These are phyloP conservation scores for Ethmia dodecea DNA, from an alignment of 2,888 invertebrate genomes.

Conservation along the genomic window DNA sequence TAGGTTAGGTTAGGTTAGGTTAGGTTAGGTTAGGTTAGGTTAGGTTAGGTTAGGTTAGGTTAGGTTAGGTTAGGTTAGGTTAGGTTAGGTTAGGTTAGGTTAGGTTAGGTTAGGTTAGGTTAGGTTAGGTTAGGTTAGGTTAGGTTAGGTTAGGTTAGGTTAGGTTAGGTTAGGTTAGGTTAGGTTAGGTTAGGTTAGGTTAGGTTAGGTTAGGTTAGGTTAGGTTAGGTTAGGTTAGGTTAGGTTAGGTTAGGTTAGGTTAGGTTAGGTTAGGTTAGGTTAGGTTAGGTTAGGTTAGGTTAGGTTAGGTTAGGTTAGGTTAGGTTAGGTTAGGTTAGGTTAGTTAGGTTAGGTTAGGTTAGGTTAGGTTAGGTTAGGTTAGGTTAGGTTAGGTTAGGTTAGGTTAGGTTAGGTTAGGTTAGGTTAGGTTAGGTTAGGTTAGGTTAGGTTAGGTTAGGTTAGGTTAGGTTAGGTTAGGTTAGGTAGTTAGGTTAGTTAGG, in stretches of 20 bases:
- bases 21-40: conserved; percentile 18
- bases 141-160: conserved; percentile 7
- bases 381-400: conserved; percentile 14
- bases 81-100: conserved; percentile 9
- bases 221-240: conserved; percentile 8
- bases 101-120: conserved; percentile 9
- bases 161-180: conserved; percentile 7
- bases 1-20: conserved; percentile 20
- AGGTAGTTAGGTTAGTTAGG: too few species aligned
- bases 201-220: conserved; percentile 7
- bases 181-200: conserved; percentile 7
- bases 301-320: conserved; percentile 16
- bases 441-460: conserved; percentile 10
- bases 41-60: conserved; percentile 9
- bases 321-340: conserved; percentile 16
- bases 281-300: conserved; percentile 17
- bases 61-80: conserved; percentile 9
- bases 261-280: conserved; percentile 17
- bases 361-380: conserved; percentile 16
- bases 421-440: conserved; percentile 14
- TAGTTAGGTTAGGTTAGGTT: conserved; percentile 18
- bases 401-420: conserved; percentile 15
- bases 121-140: conserved; percentile 8
- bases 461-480: too few species aligned
- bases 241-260: conserved; percentile 8